phyloP scores from a whole-genome alignment of 1,140 invertebrate species.

The Thereuonema tuberculata region DNA sequence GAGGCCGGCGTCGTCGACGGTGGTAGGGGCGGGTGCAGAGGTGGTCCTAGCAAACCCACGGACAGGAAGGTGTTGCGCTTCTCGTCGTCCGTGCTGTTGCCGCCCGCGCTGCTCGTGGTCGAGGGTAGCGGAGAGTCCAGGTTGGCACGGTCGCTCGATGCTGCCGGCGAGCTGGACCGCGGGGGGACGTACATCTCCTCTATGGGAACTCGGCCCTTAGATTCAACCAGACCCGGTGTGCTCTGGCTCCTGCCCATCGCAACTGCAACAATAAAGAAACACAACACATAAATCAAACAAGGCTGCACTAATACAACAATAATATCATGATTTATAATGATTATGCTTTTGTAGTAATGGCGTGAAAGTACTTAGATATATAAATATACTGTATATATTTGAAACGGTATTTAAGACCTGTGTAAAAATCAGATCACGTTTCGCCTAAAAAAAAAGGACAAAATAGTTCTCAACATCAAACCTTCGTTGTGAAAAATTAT shows the following conservation, averaged over 20 bases:
- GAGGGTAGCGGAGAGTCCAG: constrained; percentile 24
- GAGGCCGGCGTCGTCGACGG: constrained; percentile 23
- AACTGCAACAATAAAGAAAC: constrained; percentile 43
- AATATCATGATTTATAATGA: neutral
- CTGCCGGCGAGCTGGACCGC: constrained; percentile 21
- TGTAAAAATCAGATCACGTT: too few relatives aligned
- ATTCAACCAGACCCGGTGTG: constrained; percentile 87
- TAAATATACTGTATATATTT: too few relatives aligned
- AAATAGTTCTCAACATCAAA: too few relatives aligned
- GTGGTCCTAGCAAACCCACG: constrained; percentile 17
- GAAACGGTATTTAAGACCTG: too few relatives aligned
- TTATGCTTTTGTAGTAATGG: too few relatives aligned
- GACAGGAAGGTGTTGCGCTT: constrained; percentile 18
- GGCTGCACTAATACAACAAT: constrained; percentile 10
- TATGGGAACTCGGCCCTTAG: constrained; percentile 66
- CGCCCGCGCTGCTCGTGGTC: constrained; percentile 16
- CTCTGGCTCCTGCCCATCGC: constrained; percentile 87
- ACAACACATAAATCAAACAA: constrained; percentile 4
- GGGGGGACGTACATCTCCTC: constrained; percentile 55
- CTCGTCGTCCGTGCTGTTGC: constrained; percentile 3
- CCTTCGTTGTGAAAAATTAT: too few relatives aligned
- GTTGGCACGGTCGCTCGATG: constrained; percentile 16
- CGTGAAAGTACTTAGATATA: too few relatives aligned
- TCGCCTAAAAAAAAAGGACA: too few relatives aligned
- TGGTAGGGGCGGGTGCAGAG: constrained; percentile 20